phyloP scores from a whole-genome alignment of 2,113 vertebrate species.

The Amazona guildingii region DNA sequence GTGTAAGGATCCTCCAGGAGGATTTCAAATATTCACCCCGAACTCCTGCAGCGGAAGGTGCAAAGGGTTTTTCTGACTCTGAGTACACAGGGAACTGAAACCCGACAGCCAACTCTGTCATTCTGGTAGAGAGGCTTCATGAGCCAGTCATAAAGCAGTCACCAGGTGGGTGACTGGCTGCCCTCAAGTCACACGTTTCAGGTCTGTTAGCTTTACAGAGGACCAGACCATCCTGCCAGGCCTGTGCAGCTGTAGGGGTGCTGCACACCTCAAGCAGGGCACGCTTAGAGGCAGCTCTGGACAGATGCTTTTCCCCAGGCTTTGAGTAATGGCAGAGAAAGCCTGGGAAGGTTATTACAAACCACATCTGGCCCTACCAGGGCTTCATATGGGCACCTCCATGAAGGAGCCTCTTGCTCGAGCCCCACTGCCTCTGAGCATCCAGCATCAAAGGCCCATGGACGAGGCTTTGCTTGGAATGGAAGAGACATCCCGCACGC shows the following conservation, averaged over 20 bases:
- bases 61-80: background rate
- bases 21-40: background rate
- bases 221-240: background rate
- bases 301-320: background rate
- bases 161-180: background rate
- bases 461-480: accelerated
- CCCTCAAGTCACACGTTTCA: background rate
- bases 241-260: background rate
- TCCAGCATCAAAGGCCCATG: accelerated
- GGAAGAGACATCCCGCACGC: background rate
- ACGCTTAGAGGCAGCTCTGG: background rate
- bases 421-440: accelerated
- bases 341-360: background rate
- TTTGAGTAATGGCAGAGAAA: background rate
- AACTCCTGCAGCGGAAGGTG: background rate
- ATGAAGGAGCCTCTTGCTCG: background rate
- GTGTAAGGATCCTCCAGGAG: background rate
- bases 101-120: background rate
- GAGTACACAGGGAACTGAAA: background rate
- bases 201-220: background rate
- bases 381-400: background rate
- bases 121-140: background rate
- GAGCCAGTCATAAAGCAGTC: background rate
- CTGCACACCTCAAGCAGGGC: background rate
- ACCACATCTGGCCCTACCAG: accelerated